phyloP scores from a whole-genome alignment of 2,888 invertebrate species.

The Conomelus anceps region DNA sequence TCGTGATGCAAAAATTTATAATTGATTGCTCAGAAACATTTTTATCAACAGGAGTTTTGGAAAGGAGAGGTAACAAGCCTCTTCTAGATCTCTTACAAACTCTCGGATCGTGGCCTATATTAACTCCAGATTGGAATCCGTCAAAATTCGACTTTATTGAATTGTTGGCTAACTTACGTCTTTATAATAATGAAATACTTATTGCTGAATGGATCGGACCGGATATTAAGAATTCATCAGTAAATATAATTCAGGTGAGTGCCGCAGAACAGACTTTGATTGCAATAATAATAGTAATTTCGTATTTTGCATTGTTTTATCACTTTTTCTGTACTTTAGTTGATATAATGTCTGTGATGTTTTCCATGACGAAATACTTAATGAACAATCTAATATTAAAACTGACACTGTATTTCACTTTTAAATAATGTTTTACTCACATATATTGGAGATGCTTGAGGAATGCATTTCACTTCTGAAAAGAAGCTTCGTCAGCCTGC shows the following conservation, averaged over 20 bases:
- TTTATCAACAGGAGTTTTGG: conserved; percentile 50
- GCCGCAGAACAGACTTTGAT: background rate
- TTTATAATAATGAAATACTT: conserved; percentile 79
- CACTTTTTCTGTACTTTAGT: background rate
- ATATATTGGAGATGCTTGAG: too few species aligned
- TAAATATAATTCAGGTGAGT: conserved; percentile 70
- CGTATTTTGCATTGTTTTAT: background rate
- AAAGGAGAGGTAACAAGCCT: conserved; percentile 64
- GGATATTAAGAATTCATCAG: conserved; percentile 87
- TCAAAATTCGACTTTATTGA: conserved; percentile 63
- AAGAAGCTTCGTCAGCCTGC: too few species aligned
- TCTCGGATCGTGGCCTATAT: conserved; percentile 86
- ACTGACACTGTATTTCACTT: too few species aligned
- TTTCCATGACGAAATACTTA: too few species aligned
- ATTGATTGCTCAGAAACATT: too few species aligned
- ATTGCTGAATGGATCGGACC: conserved; percentile 86
- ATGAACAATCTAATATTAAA: too few species aligned
- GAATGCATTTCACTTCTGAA: too few species aligned
- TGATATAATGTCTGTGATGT: too few species aligned
- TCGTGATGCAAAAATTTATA: too few species aligned
- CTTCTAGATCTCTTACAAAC: conserved; percentile 58
- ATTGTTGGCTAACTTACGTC: conserved; percentile 63
- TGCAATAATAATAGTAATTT: background rate
- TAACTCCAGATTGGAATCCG: conserved; percentile 57
- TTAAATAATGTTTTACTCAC: too few species aligned